These are phyloP conservation scores for Escarpia spicata DNA, from an alignment of 2,888 invertebrate genomes.

Conservation along the genomic window DNA sequence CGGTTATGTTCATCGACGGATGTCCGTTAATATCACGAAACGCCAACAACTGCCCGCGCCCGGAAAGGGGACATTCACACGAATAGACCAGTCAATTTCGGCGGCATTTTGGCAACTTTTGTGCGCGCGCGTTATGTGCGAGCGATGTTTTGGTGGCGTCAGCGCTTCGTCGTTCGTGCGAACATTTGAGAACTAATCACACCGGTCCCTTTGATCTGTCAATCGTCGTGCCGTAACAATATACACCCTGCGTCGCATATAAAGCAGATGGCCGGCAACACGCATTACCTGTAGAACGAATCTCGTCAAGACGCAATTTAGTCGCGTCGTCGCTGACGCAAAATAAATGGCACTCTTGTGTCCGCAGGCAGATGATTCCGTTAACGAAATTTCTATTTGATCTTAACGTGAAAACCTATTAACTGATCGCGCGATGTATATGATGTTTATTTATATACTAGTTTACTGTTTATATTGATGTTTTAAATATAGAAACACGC, in stretches of 20 bases:
- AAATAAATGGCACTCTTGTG: not conserved
- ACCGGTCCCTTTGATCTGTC: not conserved
- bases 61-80: not conserved
- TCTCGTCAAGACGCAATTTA: conserved; percentile 9
- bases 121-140: not conserved
- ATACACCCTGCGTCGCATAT: not conserved
- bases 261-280: not conserved
- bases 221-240: conserved; percentile 10
- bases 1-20: not conserved
- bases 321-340: not conserved
- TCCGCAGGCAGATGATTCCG: not conserved
- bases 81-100: not conserved
- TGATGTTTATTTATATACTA: not conserved
- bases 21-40: not conserved
- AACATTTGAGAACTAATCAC: conserved; percentile 16
- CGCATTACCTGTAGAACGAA: not conserved
- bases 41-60: not conserved
- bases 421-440: not conserved
- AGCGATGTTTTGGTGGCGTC: not conserved
- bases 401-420: not conserved
- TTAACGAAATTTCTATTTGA: not conserved
- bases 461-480: not conserved
- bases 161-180: not conserved
- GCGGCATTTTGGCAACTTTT: not conserved
- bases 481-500: not conserved